Conservation (phyloP, 2,113 vertebrate genomes). For the Alligator mississippiensis region DNA sequence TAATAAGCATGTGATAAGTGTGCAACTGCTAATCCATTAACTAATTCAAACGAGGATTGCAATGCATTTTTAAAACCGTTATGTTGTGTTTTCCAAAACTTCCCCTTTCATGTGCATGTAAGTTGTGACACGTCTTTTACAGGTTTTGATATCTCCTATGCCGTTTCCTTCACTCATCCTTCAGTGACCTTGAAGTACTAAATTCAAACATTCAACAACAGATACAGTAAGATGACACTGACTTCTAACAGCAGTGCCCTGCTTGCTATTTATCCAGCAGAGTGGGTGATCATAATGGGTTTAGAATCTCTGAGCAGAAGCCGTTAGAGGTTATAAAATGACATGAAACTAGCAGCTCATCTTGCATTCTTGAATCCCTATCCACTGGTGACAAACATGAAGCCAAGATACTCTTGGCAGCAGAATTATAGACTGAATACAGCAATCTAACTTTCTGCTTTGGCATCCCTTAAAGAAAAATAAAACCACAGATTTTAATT, state of each 20-base stretch:
- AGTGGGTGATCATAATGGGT: not conserved
- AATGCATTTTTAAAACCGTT: too few species aligned
- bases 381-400: not conserved
- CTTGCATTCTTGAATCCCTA: not conserved
- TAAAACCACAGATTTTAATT: not conserved
- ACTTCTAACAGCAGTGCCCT: not conserved
- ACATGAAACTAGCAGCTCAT: not conserved
- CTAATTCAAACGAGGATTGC: not conserved
- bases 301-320: not conserved
- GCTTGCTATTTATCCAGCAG: not conserved
- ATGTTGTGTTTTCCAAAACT: not conserved
- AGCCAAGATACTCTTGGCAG: not conserved
- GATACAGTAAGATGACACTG: not conserved
- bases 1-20: not conserved
- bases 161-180: not conserved
- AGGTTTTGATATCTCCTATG: not conserved
- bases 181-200: conserved; percentile 13
- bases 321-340: not conserved
- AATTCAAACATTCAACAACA: conserved; percentile 20
- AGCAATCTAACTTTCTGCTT: not conserved
- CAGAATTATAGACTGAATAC: not conserved
- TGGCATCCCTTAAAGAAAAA: not conserved
- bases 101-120: not conserved
- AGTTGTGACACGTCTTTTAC: too few species aligned
- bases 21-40: not conserved